Evolutionary conservation across 1,140 invertebrate genomes (phyloP).

Genomic region (Drosophila murphyi): DNA sequence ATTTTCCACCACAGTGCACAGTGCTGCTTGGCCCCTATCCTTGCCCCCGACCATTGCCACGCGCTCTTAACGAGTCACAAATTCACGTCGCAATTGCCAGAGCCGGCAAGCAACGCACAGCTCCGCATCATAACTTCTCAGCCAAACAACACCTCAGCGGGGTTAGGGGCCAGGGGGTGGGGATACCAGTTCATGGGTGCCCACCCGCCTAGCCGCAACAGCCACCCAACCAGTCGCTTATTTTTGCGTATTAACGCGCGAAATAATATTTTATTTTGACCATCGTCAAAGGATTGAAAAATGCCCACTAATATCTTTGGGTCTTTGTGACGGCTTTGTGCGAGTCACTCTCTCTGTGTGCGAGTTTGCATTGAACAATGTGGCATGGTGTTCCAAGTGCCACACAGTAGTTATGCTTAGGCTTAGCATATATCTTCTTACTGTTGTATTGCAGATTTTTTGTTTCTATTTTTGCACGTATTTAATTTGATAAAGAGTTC

Average conservation of each 20-base stretch:
- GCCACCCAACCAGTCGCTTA: constrained; percentile 76
- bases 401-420: constrained; percentile 33
- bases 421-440: constrained; percentile 18
- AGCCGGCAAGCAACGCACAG: constrained; percentile 27
- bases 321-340: constrained; percentile 78
- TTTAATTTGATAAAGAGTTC: constrained; percentile 18
- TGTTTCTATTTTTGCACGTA: not conserved
- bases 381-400: constrained; percentile 4
- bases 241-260: constrained; percentile 82
- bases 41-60: constrained; percentile 59
- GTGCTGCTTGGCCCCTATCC: constrained; percentile 39
- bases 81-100: constrained; percentile 75
- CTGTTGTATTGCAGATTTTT: not conserved
- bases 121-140: constrained; percentile 74
- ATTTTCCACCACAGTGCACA: not conserved
- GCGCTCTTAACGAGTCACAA: constrained; percentile 77
- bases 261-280: constrained; percentile 83
- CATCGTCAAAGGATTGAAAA: constrained; percentile 82
- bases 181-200: constrained; percentile 28
- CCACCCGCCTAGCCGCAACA: constrained; percentile 61
- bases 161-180: not conserved
- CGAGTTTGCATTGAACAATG: not conserved
- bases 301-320: constrained; percentile 81
- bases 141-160: constrained; percentile 70
- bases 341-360: constrained; percentile 4